Evolutionary conservation across 2,888 invertebrate genomes (phyloP).

Genomic region (Ditylenchus weischeri): DNA sequence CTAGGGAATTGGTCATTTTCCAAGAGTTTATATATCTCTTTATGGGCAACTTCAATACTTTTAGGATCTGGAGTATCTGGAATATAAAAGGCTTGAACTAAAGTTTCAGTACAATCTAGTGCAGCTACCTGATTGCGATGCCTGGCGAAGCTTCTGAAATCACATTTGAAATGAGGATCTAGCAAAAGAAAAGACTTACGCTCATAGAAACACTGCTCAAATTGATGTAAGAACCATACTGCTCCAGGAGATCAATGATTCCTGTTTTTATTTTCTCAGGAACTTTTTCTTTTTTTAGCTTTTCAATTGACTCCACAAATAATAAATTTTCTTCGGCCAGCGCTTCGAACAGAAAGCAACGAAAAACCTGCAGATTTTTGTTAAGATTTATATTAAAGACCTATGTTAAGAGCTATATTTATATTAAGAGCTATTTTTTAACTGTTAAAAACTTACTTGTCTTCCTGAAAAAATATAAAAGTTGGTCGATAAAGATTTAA

Average conservation of each 20-base stretch:
- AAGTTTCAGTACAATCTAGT: no score
- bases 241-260: conserved; percentile 46
- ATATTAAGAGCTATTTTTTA: no score
- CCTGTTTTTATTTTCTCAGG: conserved; percentile 44
- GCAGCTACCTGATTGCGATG: no score
- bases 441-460: conserved; percentile 33
- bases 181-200: conserved; percentile 24
- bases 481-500: background rate
- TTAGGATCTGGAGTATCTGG: conserved; percentile 45
- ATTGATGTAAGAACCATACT: conserved; percentile 50
- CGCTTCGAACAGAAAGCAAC: conserved; percentile 52
- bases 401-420: no score
- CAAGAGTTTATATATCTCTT: conserved; percentile 52
- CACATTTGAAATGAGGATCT: no score
- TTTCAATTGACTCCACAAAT: conserved; percentile 52
- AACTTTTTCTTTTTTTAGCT: conserved; percentile 50
- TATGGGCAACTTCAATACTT: conserved; percentile 49
- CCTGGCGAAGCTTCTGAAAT: no score
- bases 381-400: no score
- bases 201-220: conserved; percentile 50
- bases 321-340: conserved; percentile 56
- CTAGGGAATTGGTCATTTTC: conserved; percentile 58
- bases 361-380: conserved; percentile 41
- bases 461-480: conserved; percentile 26
- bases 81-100: no score